These are phyloP conservation scores for Ditylenchus dipsaci DNA, from an alignment of 1,140 invertebrate genomes.

Conservation along the genomic window DNA sequence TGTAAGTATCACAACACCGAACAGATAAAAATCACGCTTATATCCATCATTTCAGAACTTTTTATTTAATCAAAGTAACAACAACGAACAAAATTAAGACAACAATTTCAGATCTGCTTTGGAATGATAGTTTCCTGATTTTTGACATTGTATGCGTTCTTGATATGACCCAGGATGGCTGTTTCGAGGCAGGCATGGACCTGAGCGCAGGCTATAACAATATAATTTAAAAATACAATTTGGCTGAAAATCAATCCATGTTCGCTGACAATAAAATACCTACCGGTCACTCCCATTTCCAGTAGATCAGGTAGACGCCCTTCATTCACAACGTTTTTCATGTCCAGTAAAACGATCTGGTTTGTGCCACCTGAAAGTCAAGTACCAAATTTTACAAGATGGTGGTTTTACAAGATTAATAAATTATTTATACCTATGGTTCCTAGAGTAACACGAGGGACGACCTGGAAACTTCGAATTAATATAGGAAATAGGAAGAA, in stretches of 20 bases:
- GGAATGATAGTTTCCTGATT: neutral
- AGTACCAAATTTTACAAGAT: neutral
- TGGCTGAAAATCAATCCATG: too few relatives aligned
- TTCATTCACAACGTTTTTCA: slow-evolving; percentile 29
- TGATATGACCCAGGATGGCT: slow-evolving; percentile 18
- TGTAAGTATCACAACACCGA: too few relatives aligned
- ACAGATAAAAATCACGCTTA: too few relatives aligned
- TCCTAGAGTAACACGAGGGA: slow-evolving; percentile 26
- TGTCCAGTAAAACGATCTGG: slow-evolving; percentile 27
- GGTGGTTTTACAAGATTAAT: too few relatives aligned
- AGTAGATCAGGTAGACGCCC: slow-evolving; percentile 19
- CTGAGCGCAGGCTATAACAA: slow-evolving; percentile 19
- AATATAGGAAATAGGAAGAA: too few relatives aligned
- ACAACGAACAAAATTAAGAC: too few relatives aligned
- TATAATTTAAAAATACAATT: too few relatives aligned
- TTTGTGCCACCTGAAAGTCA: slow-evolving; percentile 26
- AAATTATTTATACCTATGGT: slow-evolving; percentile 14
- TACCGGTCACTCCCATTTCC: slow-evolving; percentile 11
- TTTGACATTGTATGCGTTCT: slow-evolving; percentile 3
- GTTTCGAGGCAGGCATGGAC: slow-evolving; percentile 32
- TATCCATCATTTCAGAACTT: too few relatives aligned
- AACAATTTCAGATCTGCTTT: too few relatives aligned
- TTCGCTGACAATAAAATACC: too few relatives aligned
- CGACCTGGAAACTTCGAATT: slow-evolving; percentile 2
- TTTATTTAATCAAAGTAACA: too few relatives aligned